Conservation (phyloP, 2,888 invertebrate genomes). For the Tortricodes alternella region DNA sequence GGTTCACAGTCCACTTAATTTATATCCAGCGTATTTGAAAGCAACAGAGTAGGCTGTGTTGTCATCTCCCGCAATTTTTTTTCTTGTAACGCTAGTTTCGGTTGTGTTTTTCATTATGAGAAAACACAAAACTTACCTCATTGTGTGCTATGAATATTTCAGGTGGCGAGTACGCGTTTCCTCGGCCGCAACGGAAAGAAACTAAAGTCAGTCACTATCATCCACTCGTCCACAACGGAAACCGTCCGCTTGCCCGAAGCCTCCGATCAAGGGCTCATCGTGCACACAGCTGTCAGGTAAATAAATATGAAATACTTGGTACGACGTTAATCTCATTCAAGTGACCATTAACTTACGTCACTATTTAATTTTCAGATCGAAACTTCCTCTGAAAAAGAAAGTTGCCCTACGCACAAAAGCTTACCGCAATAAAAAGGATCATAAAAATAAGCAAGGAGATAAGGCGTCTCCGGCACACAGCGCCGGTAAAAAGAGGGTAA, state of each 20-base stretch:
- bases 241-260: slow-evolving; percentile 92
- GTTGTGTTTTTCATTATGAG: not conserved
- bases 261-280: slow-evolving; percentile 88
- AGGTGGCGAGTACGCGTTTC: slow-evolving; percentile 91
- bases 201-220: slow-evolving; percentile 93
- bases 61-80: too few species aligned
- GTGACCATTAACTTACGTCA: not conserved
- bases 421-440: slow-evolving; percentile 80
- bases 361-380: slow-evolving; percentile 82
- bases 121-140: slow-evolving; percentile 1
- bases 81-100: not conserved
- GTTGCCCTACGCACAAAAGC: slow-evolving; percentile 85
- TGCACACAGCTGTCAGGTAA: slow-evolving; percentile 90
- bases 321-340: not conserved
- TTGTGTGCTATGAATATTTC: slow-evolving; percentile 42
- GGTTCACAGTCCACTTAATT: too few species aligned
- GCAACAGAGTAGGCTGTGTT: too few species aligned
- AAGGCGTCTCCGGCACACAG: slow-evolving; percentile 72
- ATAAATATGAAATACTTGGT: not conserved
- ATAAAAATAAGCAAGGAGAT: slow-evolving; percentile 65
- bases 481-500: slow-evolving; percentile 76
- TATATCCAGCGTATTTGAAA: too few species aligned
- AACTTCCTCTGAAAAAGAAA: slow-evolving; percentile 93
- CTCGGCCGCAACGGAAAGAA: slow-evolving; percentile 92
- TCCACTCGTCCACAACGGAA: slow-evolving; percentile 94